Conservation (phyloP, 2,888 invertebrate species). For the Lamellibrachia columna region DNA sequence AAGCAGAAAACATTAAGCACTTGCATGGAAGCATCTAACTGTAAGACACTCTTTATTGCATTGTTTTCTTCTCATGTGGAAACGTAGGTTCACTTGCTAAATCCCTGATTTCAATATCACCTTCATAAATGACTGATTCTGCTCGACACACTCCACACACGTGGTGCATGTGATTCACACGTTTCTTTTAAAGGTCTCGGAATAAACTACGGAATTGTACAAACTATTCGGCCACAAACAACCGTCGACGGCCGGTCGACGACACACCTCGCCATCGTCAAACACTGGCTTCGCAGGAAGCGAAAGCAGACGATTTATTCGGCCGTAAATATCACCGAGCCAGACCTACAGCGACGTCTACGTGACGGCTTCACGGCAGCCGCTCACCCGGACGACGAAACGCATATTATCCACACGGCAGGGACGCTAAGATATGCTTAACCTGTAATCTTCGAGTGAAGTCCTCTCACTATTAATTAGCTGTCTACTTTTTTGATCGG, state of each 20-base stretch:
- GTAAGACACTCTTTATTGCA: no score
- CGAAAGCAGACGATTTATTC: conserved; percentile 16
- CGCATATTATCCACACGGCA: not conserved
- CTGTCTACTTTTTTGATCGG: not conserved
- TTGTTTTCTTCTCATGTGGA: no score
- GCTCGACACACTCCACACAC: no score
- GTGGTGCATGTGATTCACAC: no score
- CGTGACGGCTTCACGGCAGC: not conserved
- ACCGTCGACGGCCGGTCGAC: not conserved
- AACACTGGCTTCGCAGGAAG: not conserved
- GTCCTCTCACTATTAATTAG: not conserved
- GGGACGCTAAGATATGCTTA: not conserved
- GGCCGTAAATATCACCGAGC: not conserved
- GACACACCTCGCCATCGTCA: not conserved
- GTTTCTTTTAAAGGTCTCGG: not conserved
- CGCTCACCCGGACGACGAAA: not conserved
- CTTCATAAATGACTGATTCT: no score
- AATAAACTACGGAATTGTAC: not conserved
- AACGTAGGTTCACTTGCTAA: no score
- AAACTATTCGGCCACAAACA: not conserved
- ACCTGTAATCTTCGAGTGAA: not conserved
- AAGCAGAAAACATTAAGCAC: not conserved
- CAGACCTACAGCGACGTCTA: not conserved
- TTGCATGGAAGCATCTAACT: no score
- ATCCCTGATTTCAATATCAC: no score